Percentiles rank a stretch among this genome's conserved stretches.
Conservation (phyloP, 2,113 vertebrate species). For the Notothenia coriiceps region DNA sequence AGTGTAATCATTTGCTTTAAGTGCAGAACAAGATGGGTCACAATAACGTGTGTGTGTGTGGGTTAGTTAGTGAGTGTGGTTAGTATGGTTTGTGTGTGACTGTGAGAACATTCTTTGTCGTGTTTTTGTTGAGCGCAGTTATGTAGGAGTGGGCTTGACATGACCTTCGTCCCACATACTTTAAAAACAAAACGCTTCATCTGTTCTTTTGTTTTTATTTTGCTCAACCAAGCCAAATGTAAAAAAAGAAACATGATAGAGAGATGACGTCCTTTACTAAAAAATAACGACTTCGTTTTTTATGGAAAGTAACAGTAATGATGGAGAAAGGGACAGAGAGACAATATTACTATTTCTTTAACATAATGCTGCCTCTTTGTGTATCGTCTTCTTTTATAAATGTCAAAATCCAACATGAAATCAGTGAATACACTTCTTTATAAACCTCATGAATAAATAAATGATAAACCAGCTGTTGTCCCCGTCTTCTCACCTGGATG, state of each 20-base stretch:
- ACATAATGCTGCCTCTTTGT: neutral
- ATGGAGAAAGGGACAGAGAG: neutral
- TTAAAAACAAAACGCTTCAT: neutral
- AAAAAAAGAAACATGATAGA: neutral
- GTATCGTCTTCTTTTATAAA: neutral
- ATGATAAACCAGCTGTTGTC: neutral
- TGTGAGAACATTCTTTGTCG: neutral
- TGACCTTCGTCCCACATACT: neutral
- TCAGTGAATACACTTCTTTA: neutral
- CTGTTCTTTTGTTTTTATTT: neutral
- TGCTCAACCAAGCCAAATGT: neutral
- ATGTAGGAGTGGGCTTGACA: neutral
- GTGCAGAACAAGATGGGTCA: neutral
- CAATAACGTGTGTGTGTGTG: neutral
- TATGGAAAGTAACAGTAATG: neutral
- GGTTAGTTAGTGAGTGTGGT: too few relatives aligned
- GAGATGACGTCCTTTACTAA: neutral
- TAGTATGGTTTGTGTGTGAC: too few relatives aligned
- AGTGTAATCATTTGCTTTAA: constrained; percentile 6
- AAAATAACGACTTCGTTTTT: neutral
- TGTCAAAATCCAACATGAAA: neutral
- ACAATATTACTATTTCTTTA: neutral
- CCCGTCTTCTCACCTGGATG: neutral
- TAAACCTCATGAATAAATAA: too few relatives aligned
- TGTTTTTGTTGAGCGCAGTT: neutral